phyloP scores from a whole-genome alignment of 1,140 invertebrate species.

The Aphis craccivora region DNA sequence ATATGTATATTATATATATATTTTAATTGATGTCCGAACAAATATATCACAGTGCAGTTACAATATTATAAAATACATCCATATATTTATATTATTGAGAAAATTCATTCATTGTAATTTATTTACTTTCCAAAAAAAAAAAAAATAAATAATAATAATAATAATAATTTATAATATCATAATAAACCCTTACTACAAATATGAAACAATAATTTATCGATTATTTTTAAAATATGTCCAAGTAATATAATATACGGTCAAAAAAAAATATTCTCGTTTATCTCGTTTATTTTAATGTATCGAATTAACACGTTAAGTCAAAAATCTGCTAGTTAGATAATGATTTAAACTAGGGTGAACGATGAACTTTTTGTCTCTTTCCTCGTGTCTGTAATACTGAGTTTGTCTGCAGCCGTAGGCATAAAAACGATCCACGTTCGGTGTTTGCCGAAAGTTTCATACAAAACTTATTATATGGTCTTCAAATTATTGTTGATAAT shows the following conservation, averaged over 20 bases:
- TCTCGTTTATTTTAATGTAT: not conserved
- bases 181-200: not conserved
- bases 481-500: not conserved
- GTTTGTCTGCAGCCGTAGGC: not conserved
- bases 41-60: not conserved
- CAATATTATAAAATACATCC: not conserved
- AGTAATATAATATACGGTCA: not conserved
- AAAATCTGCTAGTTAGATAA: not conserved
- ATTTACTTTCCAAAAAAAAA: not conserved
- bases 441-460: not conserved
- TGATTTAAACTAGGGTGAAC: not conserved
- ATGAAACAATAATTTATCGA: not conserved
- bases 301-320: not conserved
- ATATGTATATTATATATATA: too few relatives aligned
- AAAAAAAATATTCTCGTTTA: not conserved
- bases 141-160: too few relatives aligned
- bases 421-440: not conserved
- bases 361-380: not conserved
- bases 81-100: too few relatives aligned
- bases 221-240: not conserved
- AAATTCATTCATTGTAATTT: not conserved
- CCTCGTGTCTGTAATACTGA: not conserved
- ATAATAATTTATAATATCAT: too few relatives aligned
- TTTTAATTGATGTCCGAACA: not conserved
- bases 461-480: not conserved